These are phyloP conservation scores for Dendroctonus ponderosae DNA, from an alignment of 1,140 invertebrate genomes.

Conservation along the genomic window DNA sequence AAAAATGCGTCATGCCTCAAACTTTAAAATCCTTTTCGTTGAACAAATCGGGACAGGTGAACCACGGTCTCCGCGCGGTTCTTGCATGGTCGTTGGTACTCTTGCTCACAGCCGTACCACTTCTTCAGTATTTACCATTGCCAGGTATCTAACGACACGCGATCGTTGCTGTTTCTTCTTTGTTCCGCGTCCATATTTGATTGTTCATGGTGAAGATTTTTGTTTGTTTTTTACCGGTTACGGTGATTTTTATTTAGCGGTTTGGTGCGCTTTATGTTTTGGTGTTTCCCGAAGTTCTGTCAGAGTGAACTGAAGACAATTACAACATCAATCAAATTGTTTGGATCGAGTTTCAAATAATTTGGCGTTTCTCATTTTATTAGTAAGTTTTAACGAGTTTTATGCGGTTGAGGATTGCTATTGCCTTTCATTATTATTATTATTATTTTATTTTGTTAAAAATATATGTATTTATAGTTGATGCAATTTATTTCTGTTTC, in stretches of 20 bases:
- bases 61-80: slow-evolving; percentile 9
- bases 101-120: slow-evolving; percentile 8
- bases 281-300: neutral
- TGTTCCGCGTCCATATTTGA: slow-evolving; percentile 21
- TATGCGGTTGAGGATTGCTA: no score
- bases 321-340: no score
- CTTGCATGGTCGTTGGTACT: slow-evolving; percentile 19
- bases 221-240: slow-evolving; percentile 14
- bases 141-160: slow-evolving; percentile 7
- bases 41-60: slow-evolving; percentile 26
- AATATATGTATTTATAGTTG: no score
- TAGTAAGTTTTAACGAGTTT: no score
- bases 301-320: no score
- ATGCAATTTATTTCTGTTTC: no score
- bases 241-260: slow-evolving; percentile 12
- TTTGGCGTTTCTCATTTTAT: no score
- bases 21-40: neutral
- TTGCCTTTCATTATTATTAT: no score
- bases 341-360: no score
- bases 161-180: slow-evolving; percentile 14
- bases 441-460: no score
- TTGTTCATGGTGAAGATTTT: slow-evolving; percentile 6
- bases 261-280: slow-evolving; percentile 11
- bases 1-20: neutral
- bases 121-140: slow-evolving; percentile 12